phyloP scores from a whole-genome alignment of 1,140 invertebrate species.

The Cyclargus thomasi region DNA sequence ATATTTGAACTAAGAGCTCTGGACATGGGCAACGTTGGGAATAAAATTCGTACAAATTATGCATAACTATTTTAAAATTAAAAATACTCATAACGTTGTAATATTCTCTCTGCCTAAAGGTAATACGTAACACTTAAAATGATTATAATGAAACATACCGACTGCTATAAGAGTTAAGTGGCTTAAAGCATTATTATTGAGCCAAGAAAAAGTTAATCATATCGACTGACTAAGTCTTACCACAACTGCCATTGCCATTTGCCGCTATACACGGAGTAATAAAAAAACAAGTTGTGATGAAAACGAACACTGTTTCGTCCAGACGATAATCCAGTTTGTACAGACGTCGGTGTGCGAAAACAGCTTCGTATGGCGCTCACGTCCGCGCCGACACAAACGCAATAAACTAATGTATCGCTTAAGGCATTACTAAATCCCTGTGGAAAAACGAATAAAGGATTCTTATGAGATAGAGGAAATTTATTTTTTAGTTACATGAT shows the following conservation, averaged over 20 bases:
- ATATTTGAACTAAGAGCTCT: too few species aligned
- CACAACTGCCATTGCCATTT: not conserved
- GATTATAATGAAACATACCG: too few species aligned
- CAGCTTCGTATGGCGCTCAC: conserved; percentile 48
- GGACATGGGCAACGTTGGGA: too few species aligned
- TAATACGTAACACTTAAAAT: too few species aligned
- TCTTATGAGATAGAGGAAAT: not conserved
- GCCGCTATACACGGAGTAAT: not conserved
- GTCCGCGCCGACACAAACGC: conserved; percentile 31
- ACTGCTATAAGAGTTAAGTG: too few species aligned
- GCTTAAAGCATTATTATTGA: not conserved
- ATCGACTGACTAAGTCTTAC: too few species aligned
- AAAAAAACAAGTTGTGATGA: not conserved
- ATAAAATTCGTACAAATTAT: too few species aligned
- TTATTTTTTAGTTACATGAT: not conserved
- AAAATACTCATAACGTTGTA: too few species aligned
- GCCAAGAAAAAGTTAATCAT: too few species aligned
- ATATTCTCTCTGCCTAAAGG: too few species aligned
- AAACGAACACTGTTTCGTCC: not conserved
- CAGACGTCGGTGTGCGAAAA: conserved; percentile 11
- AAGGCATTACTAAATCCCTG: not conserved
- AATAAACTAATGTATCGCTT: conserved; percentile 20
- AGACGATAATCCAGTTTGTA: not conserved
- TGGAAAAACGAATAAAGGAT: conserved; percentile 1
- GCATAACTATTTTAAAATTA: too few species aligned